These are phyloP conservation scores for Neostethus bicornis DNA, from an alignment of 2,797 vertebrate species.

Conservation along the genomic window DNA sequence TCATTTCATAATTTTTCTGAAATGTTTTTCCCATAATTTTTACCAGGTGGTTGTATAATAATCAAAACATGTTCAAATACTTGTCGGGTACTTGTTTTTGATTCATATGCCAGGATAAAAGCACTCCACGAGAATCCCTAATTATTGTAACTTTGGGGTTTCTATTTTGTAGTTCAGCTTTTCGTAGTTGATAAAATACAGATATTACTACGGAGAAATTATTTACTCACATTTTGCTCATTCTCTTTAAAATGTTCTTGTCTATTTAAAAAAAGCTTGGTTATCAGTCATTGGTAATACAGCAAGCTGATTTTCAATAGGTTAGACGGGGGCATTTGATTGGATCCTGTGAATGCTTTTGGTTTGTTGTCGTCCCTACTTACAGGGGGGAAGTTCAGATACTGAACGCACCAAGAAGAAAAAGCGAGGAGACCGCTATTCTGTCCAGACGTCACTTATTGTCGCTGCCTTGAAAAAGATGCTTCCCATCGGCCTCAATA, in stretches of 20 bases:
- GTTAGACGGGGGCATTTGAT: conserved; percentile 10
- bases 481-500: conserved; percentile 96
- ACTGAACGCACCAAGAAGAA: conserved; percentile 94
- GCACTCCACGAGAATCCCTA: conserved; percentile 11
- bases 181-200: conserved; percentile 12
- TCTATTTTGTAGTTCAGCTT: conserved; percentile 11
- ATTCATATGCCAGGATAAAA: not conserved
- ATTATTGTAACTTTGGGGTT: conserved; percentile 16
- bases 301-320: conserved; percentile 23
- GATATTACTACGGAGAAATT: conserved; percentile 11
- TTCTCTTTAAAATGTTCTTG: conserved; percentile 9
- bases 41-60: not conserved
- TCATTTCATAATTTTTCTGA: too few species aligned
- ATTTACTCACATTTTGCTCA: not conserved
- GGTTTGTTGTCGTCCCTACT: conserved; percentile 51
- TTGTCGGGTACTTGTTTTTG: conserved; percentile 5
- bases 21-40: too few species aligned
- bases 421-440: conserved; percentile 91
- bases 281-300: conserved; percentile 16
- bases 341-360: conserved; percentile 60
- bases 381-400: conserved; percentile 90
- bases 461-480: conserved; percentile 97
- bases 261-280: conserved; percentile 4
- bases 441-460: conserved; percentile 92
- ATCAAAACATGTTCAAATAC: not conserved